Evolutionary conservation across 1,140 invertebrate genomes (phyloP), one percentile per base, ranked within the genome.

Genomic region (Leptinotarsa undecemlineata): DNA sequence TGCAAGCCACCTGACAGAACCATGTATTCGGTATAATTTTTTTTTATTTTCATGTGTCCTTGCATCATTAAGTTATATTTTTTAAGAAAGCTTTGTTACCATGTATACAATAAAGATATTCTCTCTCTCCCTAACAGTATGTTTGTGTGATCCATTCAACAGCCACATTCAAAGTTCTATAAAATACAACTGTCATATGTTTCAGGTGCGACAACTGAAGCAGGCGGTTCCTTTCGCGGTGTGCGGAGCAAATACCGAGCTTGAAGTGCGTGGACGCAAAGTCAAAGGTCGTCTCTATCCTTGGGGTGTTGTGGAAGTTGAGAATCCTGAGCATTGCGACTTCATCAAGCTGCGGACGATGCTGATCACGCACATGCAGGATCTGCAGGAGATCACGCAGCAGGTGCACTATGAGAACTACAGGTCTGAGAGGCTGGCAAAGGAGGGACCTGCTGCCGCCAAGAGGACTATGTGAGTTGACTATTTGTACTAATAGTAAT

Each of bases 261-360:
- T 98, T 73, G 97, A 99, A 87, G 94, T 96, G 14, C 92, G 94
- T 82, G 95, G 95, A 23, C 90, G 92, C 64, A 95, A 94, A 86
- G 95, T 97, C 68, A 88, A 97, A 70, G 97, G 96, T 15, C 90
- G 98, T 48, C 89, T 98, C 21, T 99, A 99, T 88, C 97, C 97
- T 1, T 99, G 98, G 98, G 98, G 98, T 60, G 94, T 98, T 26
- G 97, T 99, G 1, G 98, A 99, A 89, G 97, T 99, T n/a, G 98
- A 99, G 86, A 99, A 99, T 88, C 93, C 98, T 1, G 96, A 98
- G 71, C 98, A 99, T 86, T 98, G 97, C 87, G 98, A 99, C 89
- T 99, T 99, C 85, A 95, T 98, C 77, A 98, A 99, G 84, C 89
- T 99, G 66, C 88, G 97, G 77, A 98, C 97, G 42, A 99, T 99